Evolutionary conservation across 2,888 invertebrate species (phyloP).

Genomic region (Adela reaumurella): DNA sequence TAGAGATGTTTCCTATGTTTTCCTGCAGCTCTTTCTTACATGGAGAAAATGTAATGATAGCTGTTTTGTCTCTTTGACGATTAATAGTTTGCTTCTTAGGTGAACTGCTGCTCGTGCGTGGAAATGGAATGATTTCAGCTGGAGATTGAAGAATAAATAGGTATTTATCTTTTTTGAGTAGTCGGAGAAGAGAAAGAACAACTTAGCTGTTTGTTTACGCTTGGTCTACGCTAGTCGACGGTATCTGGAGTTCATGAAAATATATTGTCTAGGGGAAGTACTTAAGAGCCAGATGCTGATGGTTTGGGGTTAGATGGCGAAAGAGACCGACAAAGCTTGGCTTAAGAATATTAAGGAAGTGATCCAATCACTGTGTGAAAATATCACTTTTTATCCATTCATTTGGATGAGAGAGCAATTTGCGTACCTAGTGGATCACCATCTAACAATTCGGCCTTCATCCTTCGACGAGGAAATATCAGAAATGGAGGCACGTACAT

Average conservation of each 20-base stretch:
- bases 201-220: no score
- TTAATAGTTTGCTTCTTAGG: no score
- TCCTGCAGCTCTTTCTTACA: not conserved
- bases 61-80: no score
- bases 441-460: constrained; percentile 17
- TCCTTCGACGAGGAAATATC: constrained; percentile 17
- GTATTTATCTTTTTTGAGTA: no score
- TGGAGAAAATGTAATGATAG: no score
- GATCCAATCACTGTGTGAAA: constrained; percentile 11
- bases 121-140: not conserved
- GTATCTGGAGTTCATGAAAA: no score
- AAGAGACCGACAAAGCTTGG: not conserved
- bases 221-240: no score
- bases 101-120: no score
- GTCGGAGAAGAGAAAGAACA: no score
- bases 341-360: constrained; percentile 11
- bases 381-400: constrained; percentile 13
- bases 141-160: no score
- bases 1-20: not conserved
- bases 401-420: constrained; percentile 10
- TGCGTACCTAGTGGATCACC: constrained; percentile 12
- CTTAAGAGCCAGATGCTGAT: not conserved
- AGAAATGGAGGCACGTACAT: not conserved
- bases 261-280: not conserved
- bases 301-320: not conserved